Evolutionary conservation across 2,797 vertebrate species (phyloP).

Genomic region (Phataginus tricuspis): DNA sequence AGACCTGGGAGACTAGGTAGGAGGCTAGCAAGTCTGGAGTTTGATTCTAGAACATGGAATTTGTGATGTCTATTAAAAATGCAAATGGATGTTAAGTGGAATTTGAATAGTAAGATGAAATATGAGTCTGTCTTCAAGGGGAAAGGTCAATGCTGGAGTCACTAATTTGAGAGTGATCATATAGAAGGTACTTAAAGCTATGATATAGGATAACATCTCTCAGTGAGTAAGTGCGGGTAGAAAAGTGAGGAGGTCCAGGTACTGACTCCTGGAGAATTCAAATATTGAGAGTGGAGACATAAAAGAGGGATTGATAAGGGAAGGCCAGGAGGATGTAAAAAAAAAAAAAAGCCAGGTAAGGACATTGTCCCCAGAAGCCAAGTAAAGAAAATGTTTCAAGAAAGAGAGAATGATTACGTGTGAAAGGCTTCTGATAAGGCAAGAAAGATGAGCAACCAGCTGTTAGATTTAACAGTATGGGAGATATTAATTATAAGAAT

Average conservation of each 20-base stretch:
- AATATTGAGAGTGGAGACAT: not conserved
- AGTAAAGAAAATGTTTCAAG: not conserved
- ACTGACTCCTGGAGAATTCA: not conserved
- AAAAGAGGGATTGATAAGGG: not conserved
- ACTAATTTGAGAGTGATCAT: not conserved
- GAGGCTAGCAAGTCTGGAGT: not conserved
- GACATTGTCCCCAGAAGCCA: not conserved
- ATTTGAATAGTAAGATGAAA: not conserved
- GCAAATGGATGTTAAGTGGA: not conserved
- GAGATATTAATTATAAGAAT: not conserved
- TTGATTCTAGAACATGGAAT: not conserved
- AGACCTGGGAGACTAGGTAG: not conserved
- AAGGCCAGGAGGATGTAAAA: not conserved
- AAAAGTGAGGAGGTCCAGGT: not conserved
- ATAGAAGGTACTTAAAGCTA: not conserved
- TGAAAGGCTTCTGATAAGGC: not conserved
- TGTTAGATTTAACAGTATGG: not conserved
- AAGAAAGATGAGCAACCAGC: not conserved
- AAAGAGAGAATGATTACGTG: not conserved
- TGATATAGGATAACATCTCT: not conserved
- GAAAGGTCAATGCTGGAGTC: not conserved
- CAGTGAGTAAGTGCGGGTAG: not conserved
- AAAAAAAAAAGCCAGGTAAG: not conserved
- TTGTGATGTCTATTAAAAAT: not conserved
- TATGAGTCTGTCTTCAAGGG: not conserved